Evolutionary conservation across 2,113 vertebrate species (phyloP).

Genomic region (Pseudolaguvia tuberculata): DNA sequence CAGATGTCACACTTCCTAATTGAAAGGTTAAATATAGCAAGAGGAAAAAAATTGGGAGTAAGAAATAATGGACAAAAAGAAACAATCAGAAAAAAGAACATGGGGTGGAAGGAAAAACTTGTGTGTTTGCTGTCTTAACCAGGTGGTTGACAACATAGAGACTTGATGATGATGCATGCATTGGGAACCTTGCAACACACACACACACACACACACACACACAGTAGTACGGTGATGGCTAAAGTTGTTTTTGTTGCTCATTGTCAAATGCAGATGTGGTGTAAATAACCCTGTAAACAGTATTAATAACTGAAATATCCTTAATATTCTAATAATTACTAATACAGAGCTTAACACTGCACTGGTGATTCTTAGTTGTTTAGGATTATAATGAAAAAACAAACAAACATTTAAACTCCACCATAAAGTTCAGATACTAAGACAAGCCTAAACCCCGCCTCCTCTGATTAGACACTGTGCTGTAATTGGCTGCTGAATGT

Average conservation of each 20-base stretch:
- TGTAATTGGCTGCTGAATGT: constrained; percentile 42
- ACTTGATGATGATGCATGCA: neutral
- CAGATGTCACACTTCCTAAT: constrained; percentile 26
- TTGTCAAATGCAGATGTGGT: too few relatives aligned
- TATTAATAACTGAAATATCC: too few relatives aligned
- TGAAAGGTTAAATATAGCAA: constrained; percentile 35
- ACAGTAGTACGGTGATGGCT: neutral
- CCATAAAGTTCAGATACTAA: constrained; percentile 1
- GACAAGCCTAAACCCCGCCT: neutral
- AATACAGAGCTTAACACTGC: too few relatives aligned
- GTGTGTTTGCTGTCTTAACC: neutral
- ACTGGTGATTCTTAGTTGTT: neutral
- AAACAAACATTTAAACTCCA: too few relatives aligned
- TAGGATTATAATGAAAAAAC: neutral
- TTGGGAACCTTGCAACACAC: neutral
- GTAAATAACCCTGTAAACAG: too few relatives aligned
- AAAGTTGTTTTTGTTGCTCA: neutral
- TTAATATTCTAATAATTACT: too few relatives aligned
- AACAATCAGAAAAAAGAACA: constrained; percentile 51
- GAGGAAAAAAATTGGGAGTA: constrained; percentile 28
- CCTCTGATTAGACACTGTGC: neutral
- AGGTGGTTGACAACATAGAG: neutral
- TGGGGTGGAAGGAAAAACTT: neutral
- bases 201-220: neutral
- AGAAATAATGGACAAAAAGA: constrained; percentile 44